These are phyloP conservation scores for Resseliella maxima DNA, from an alignment of 2,888 invertebrate genomes.

Conservation along the genomic window DNA sequence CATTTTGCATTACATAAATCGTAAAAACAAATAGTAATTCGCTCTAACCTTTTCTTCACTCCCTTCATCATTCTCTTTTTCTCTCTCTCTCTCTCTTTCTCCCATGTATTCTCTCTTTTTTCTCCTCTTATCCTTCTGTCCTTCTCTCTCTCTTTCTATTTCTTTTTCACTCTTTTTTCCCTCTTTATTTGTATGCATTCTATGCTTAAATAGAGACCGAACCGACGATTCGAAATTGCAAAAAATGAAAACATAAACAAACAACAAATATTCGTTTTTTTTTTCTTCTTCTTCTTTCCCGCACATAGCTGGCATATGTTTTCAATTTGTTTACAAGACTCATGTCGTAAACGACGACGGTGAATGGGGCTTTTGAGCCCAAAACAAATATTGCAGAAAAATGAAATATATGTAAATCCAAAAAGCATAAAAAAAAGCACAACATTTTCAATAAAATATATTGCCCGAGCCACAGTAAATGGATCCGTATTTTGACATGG, in stretches of 20 bases:
- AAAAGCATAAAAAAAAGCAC: conserved; percentile 18
- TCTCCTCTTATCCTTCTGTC: too few species aligned
- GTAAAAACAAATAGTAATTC: conserved; percentile 27
- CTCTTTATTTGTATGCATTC: too few species aligned
- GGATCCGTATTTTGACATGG: not conserved
- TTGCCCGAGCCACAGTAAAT: not conserved
- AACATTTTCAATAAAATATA: conserved; percentile 21
- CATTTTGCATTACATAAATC: not conserved
- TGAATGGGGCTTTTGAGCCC: not conserved
- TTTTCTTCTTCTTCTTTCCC: too few species aligned
- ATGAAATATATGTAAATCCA: conserved; percentile 28
- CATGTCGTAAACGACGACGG: not conserved
- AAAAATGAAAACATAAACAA: not conserved
- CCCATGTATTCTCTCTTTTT: too few species aligned
- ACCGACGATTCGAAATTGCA: not conserved
- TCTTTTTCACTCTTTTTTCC: too few species aligned
- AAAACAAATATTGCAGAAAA: conserved; percentile 28
- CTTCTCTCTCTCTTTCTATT: too few species aligned
- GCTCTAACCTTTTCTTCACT: not conserved
- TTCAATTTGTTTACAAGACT: conserved; percentile 13
- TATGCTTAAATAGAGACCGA: too few species aligned
- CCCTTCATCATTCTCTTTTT: too few species aligned
- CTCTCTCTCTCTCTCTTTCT: too few species aligned
- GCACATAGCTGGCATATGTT: not conserved
- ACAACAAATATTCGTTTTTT: not conserved